Conservation (phyloP, 2,113 vertebrate species). For the Jacana jacana region DNA sequence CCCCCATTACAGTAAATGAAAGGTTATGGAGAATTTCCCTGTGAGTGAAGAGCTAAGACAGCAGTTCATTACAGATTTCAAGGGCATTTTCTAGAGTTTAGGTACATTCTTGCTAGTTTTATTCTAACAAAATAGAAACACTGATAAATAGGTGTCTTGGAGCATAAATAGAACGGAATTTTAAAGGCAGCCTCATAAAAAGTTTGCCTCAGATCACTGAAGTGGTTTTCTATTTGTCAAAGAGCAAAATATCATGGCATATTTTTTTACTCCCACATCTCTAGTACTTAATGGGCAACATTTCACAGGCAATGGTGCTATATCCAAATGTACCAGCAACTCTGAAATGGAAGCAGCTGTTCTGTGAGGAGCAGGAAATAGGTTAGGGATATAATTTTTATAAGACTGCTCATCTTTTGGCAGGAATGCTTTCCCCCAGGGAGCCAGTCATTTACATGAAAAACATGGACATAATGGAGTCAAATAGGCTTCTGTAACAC, state of each 20-base stretch:
- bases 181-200: constrained; percentile 9
- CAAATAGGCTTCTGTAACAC: not conserved
- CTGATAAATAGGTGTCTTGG: not conserved
- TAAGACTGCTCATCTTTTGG: constrained; percentile 63
- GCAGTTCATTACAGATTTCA: not conserved
- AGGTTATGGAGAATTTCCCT: not conserved
- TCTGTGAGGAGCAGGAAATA: constrained; percentile 46
- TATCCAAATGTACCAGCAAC: constrained; percentile 4
- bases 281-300: constrained; percentile 55
- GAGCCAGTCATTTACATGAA: constrained; percentile 27
- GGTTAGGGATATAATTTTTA: constrained; percentile 58
- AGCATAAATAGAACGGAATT: constrained; percentile 5
- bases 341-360: constrained; percentile 61
- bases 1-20: not conserved
- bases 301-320: constrained; percentile 19
- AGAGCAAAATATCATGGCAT: constrained; percentile 25
- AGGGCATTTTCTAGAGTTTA: not conserved
- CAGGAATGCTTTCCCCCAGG: constrained; percentile 16
- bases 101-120: not conserved
- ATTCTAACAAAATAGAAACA: not conserved
- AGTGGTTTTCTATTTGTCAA: constrained; percentile 32
- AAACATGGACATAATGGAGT: constrained; percentile 38
- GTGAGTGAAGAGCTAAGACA: not conserved
- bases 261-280: constrained; percentile 35
- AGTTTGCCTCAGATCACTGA: constrained; percentile 1